phyloP scores from a whole-genome alignment of 2,113 vertebrate species.

The Apteryx owenii region DNA sequence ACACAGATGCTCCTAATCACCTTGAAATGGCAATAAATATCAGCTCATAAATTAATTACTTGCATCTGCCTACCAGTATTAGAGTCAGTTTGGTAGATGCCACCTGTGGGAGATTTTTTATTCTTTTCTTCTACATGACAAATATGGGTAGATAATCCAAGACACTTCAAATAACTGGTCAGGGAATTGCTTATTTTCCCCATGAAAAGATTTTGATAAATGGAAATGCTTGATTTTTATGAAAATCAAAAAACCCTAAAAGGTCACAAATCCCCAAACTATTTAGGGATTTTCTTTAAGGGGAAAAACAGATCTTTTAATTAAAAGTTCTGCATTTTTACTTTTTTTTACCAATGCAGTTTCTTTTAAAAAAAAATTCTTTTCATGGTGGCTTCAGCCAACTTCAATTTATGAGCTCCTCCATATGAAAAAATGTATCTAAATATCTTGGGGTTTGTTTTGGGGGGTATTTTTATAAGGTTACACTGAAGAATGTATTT shows the following conservation, averaged over 20 bases:
- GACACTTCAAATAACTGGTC: background rate
- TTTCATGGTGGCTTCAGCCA: background rate
- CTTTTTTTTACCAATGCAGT: background rate
- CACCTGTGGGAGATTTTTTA: background rate
- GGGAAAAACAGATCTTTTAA: background rate
- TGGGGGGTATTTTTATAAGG: background rate
- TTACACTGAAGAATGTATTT: background rate
- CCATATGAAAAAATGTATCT: background rate
- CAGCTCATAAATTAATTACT: slow-evolving; percentile 16
- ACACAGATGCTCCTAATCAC: background rate
- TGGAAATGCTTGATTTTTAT: background rate
- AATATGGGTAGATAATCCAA: background rate
- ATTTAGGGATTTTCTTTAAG: background rate
- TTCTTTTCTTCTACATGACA: background rate
- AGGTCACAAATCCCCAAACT: background rate
- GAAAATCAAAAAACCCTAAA: slow-evolving; percentile 27
- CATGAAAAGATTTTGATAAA: slow-evolving; percentile 17
- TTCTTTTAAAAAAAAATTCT: background rate
- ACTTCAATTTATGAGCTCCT: background rate
- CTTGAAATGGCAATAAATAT: slow-evolving; percentile 43
- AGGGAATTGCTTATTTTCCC: slow-evolving; percentile 27
- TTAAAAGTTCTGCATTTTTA: background rate
- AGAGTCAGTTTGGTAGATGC: background rate
- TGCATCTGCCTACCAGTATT: background rate
- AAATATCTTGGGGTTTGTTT: background rate